phyloP scores from a whole-genome alignment of 2,113 vertebrate species.

The Okapia johnstoni region DNA sequence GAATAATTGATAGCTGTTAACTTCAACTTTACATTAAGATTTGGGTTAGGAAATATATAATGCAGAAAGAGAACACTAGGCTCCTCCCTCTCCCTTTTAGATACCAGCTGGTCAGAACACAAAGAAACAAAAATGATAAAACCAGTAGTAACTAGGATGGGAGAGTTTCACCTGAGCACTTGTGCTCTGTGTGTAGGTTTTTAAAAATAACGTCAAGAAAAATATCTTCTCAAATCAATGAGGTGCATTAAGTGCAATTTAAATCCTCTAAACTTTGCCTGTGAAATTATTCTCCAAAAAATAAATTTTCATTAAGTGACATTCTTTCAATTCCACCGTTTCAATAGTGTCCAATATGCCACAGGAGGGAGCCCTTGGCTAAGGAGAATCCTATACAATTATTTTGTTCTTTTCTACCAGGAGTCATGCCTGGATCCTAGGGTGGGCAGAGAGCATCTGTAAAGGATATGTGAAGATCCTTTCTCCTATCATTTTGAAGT shows the following conservation, averaged over 20 bases:
- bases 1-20: neutral
- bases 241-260: neutral
- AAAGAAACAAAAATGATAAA: neutral
- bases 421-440: neutral
- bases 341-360: neutral
- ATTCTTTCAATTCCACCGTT: neutral
- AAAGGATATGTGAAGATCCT: conserved; percentile 91
- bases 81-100: neutral
- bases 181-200: neutral
- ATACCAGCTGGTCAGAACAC: neutral
- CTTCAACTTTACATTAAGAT: neutral
- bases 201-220: neutral
- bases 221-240: neutral
- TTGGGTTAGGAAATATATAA: neutral
- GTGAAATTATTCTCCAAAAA: conserved; percentile 16
- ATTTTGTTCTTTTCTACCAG: neutral
- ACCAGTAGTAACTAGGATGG: neutral
- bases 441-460: neutral
- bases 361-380: conserved; percentile 51
- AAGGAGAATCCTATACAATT: neutral
- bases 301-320: neutral
- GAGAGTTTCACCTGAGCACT: neutral
- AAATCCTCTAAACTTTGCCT: conserved; percentile 1
- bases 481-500: conserved; percentile 87
- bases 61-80: neutral